Evolutionary conservation across 2,888 invertebrate genomes (phyloP).

Genomic region (Caradrina clavipalpis): DNA sequence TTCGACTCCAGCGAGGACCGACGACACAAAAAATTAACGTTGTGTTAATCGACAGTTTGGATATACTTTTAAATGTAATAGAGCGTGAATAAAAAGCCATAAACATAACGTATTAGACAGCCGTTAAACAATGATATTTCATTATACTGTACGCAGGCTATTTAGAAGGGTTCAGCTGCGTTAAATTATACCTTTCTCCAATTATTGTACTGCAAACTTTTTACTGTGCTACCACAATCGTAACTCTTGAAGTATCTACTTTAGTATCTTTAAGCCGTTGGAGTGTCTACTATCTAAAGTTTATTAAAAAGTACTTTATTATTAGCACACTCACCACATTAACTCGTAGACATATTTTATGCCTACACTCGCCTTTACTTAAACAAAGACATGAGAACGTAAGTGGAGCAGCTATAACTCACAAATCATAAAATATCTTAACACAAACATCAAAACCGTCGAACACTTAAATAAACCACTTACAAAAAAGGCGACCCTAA

Average conservation of each 20-base stretch:
- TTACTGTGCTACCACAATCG: constrained; percentile 42
- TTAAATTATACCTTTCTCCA: constrained; percentile 57
- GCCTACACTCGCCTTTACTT: not conserved
- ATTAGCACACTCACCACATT: constrained; percentile 11
- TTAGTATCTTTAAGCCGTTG: constrained; percentile 43
- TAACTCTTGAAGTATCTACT: constrained; percentile 57
- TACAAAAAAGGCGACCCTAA: constrained; percentile 70
- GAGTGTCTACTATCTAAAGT: constrained; percentile 20
- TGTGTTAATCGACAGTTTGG: constrained; percentile 64
- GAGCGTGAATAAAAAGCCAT: constrained; percentile 67
- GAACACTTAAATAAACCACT: constrained; percentile 63
- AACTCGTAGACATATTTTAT: not conserved
- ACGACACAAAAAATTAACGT: constrained; percentile 69
- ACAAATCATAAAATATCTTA: constrained; percentile 43
- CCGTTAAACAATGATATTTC: constrained; percentile 61
- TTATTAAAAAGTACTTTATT: constrained; percentile 21
- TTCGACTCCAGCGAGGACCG: constrained; percentile 71
- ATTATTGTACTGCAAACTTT: constrained; percentile 39
- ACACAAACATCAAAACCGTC: constrained; percentile 48
- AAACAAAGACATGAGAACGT: constrained; percentile 14
- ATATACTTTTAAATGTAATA: constrained; percentile 70
- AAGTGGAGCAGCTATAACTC: constrained; percentile 28
- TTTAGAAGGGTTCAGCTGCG: constrained; percentile 55
- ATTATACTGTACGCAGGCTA: constrained; percentile 45
- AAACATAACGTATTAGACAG: constrained; percentile 60